Evolutionary conservation across 1,140 invertebrate genomes (phyloP).

Genomic region (Dryas iulia): DNA sequence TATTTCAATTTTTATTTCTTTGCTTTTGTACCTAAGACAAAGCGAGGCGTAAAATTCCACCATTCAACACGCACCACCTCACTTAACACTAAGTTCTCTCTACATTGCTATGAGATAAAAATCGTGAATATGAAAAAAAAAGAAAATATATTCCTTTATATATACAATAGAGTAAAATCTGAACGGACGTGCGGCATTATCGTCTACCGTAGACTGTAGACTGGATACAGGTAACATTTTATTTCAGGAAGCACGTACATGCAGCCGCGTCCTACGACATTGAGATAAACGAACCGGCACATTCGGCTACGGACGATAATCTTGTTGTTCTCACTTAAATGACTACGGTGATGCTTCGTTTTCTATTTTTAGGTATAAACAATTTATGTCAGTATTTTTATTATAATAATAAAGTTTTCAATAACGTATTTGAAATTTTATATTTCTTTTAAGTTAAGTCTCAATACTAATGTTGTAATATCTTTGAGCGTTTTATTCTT

Average conservation of each 20-base stretch:
- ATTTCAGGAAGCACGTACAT: slow-evolving; percentile 43
- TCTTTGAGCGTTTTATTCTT: too few relatives aligned
- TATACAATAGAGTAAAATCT: not conserved
- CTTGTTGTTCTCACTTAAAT: slow-evolving; percentile 19
- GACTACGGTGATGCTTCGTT: not conserved
- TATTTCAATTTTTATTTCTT: too few relatives aligned
- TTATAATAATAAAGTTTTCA: not conserved
- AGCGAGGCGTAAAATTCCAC: too few relatives aligned
- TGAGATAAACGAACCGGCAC: slow-evolving; percentile 65
- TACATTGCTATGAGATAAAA: too few relatives aligned
- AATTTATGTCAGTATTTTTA: not conserved
- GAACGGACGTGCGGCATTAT: slow-evolving; percentile 1
- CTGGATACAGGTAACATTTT: slow-evolving; percentile 11
- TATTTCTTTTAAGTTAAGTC: too few relatives aligned
- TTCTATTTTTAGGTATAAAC: not conserved
- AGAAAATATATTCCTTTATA: not conserved
- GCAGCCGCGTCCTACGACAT: slow-evolving; percentile 45
- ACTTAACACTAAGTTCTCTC: too few relatives aligned
- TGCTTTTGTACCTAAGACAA: too few relatives aligned
- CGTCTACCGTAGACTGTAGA: not conserved
- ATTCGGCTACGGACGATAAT: slow-evolving; percentile 26
- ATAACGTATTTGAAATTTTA: too few relatives aligned
- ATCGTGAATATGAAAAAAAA: not conserved
- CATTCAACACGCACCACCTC: too few relatives aligned
- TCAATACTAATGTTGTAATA: too few relatives aligned